These are phyloP conservation scores for Diplazon laetatorius DNA, from an alignment of 2,888 invertebrate species.

Conservation along the genomic window DNA sequence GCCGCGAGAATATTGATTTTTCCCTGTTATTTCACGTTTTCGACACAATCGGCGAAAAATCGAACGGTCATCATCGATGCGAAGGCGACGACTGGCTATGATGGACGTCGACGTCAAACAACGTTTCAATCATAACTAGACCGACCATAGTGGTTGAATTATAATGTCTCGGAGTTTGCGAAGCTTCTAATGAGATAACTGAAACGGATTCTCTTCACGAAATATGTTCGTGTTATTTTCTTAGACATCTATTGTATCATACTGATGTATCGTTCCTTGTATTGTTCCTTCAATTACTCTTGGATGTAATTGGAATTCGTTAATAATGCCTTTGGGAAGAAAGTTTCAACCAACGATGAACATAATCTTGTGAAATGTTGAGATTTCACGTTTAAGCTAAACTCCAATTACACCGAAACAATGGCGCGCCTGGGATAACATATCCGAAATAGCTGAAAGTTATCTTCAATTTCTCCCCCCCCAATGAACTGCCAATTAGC, in stretches of 20 bases:
- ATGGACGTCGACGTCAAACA: background rate
- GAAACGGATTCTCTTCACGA: background rate
- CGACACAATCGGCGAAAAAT: background rate
- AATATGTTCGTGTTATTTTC: background rate
- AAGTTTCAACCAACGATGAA: background rate
- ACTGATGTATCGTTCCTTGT: no score
- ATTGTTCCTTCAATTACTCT: background rate
- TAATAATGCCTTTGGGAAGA: background rate
- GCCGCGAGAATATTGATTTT: background rate
- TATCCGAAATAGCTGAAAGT: background rate
- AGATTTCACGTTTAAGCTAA: background rate
- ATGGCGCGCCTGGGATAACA: background rate
- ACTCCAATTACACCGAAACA: background rate
- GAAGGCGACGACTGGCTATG: background rate
- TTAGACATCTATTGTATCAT: background rate
- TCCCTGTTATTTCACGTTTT: background rate
- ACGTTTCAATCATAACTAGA: background rate
- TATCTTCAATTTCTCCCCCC: background rate
- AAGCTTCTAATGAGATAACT: background rate
- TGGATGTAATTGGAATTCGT: background rate
- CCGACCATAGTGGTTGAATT: background rate
- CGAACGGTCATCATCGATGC: background rate
- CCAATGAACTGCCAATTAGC: background rate
- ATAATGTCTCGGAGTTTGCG: background rate
- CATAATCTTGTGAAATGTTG: background rate